phyloP scores from a whole-genome alignment of 2,113 vertebrate species.

The Sinocyclocheilus grahami region DNA sequence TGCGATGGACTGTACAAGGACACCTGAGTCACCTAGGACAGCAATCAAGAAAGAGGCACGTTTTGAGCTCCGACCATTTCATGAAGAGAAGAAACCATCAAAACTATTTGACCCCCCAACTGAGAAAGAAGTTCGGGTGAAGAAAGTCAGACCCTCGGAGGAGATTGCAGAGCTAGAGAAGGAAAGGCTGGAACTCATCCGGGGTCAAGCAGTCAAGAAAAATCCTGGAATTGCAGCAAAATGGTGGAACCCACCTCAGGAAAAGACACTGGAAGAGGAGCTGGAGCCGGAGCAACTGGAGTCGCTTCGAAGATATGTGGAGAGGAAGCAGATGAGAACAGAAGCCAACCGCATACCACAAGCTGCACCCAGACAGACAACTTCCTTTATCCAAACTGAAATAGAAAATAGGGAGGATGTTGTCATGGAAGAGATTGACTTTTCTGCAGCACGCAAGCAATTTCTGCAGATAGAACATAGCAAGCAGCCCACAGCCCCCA shows the following conservation, averaged over 20 bases:
- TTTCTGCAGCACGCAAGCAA: constrained; percentile 89
- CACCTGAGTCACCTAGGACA: constrained; percentile 76
- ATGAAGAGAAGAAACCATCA: constrained; percentile 91
- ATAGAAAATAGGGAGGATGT: constrained; percentile 82
- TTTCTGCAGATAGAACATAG: constrained; percentile 86
- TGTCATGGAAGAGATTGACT: constrained; percentile 92
- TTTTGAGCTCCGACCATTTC: constrained; percentile 92
- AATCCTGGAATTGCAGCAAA: constrained; percentile 90
- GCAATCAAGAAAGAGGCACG: constrained; percentile 84
- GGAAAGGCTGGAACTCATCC: constrained; percentile 91
- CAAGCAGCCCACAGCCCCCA: constrained; percentile 67
- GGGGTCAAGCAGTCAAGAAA: constrained; percentile 93
- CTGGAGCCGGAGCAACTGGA: constrained; percentile 89
- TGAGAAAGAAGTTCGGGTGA: constrained; percentile 84
- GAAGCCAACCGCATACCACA: constrained; percentile 64
- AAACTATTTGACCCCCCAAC: constrained; percentile 85
- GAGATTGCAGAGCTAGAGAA: constrained; percentile 93
- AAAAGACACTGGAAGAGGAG: constrained; percentile 87
- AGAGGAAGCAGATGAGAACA: constrained; percentile 87
- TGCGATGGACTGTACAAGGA: constrained; percentile 70
- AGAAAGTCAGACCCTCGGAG: constrained; percentile 87
- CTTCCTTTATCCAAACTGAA: constrained; percentile 63
- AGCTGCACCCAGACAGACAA: constrained; percentile 59
- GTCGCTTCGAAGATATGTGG: constrained; percentile 91
- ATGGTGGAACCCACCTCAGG: constrained; percentile 98